Evolutionary conservation across 2,888 invertebrate genomes (phyloP).

Genomic region (Yponomeuta malinellus): DNA sequence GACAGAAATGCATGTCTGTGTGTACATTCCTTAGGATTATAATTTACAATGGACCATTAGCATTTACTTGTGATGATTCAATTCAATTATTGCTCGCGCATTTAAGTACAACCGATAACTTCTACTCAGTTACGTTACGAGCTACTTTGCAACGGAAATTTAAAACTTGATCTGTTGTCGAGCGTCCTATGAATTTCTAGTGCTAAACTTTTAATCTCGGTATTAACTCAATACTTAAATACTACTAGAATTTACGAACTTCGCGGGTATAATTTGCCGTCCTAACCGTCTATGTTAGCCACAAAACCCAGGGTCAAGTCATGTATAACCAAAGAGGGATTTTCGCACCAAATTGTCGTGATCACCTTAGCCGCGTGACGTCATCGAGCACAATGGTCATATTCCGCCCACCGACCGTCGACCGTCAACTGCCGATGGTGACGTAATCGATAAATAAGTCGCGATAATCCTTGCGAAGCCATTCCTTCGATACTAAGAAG

Average conservation of each 20-base stretch:
- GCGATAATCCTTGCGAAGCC: constrained; percentile 18
- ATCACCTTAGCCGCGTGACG: constrained; percentile 33
- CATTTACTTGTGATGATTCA: background rate
- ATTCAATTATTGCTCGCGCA: background rate
- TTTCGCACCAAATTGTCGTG: constrained; percentile 19
- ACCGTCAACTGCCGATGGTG: constrained; percentile 13
- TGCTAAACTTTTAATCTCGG: no score
- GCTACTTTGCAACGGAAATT: no score
- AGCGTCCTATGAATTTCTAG: no score
- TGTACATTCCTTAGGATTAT: constrained; percentile 6
- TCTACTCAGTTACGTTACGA: no score
- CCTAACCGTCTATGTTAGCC: background rate
- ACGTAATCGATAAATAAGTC: constrained; percentile 21
- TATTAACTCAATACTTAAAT: background rate
- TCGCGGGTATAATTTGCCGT: background rate
- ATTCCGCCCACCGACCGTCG: constrained; percentile 27
- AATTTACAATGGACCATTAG: background rate
- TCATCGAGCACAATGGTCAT: constrained; percentile 24
- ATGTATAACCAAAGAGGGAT: background rate
- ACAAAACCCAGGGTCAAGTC: background rate
- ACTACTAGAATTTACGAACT: background rate
- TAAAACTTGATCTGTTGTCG: no score
- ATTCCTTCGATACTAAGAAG: background rate
- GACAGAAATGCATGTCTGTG: background rate
- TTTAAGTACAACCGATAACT: background rate